Base-by-base conservation (phyloP, 2,888 invertebrate genomes). In the Stenurella melanura region DNA sequence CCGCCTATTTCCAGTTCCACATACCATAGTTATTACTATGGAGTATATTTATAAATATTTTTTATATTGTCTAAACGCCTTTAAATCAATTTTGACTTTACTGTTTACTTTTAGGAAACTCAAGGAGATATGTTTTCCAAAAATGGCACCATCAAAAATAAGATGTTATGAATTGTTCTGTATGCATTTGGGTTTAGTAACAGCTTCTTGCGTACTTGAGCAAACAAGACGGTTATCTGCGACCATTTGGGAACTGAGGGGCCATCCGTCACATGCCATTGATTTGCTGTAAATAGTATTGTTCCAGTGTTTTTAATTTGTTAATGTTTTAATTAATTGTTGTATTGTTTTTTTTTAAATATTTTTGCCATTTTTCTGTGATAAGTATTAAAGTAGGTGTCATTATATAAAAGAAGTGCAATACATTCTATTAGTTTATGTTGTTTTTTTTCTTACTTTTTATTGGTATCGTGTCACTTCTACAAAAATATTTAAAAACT, bases 181-280 rank as follows among this genome's bases (percentile, higher is more conserved):
- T 87, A 93, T 97, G 34, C 97, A 97, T 90, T 90, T 96, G 76
- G 96, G 96, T 0, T 89, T 96, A 71, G 94, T 95, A 0, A 96
- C 96, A 0, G 93, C 96, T 0, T 93, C 95, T 1, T 95, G 95
- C 74, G 96, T 97, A 0, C 92, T 96, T 80, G 96, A 96, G 86
- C 97, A 97, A 87, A 94, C 95, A 6, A 92, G 96, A 67, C 92
- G 96, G 75, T 90, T 97, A 7, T 95, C 96, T 5, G 96, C 96
- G 63, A 95, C 95, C 0, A 93, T 95, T 77, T 93, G 93, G 91
- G 95, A 96, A 85, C 90, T 95, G 1, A 93, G 93, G 57, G 93
- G 93, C 42, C 90, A 93, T 69, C 92, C 93, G 86, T 92, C 90
- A 85, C 93, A 92, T 87, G 92, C 93, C 9, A 90, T 92, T 12